phyloP scores from a whole-genome alignment of 92 coral and sea anemone genomes.

The Porites lobata region DNA sequence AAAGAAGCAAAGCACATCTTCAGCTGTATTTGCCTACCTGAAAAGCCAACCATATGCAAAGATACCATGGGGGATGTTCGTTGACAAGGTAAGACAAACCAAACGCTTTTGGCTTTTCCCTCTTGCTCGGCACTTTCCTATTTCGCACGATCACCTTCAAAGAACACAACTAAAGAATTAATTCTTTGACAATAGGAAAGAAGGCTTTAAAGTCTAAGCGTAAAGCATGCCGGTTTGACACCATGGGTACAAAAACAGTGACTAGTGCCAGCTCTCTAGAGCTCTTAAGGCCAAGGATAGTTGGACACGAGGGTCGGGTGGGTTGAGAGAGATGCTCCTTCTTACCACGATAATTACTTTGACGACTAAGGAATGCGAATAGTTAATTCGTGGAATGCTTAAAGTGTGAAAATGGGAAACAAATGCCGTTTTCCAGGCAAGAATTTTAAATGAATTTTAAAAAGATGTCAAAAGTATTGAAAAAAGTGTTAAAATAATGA shows the following conservation, averaged over 20 bases:
- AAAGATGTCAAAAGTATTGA: not conserved
- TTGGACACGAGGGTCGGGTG: not conserved
- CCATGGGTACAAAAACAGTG: conserved; percentile 1
- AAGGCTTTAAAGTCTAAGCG: conserved; percentile 7
- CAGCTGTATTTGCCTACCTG: not conserved
- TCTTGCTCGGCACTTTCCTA: not conserved
- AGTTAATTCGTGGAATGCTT: no score
- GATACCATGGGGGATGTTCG: no score
- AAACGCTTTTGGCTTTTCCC: not conserved
- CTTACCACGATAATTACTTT: not conserved
- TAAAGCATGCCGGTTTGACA: conserved; percentile 1
- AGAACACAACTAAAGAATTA: not conserved
- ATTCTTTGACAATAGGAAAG: not conserved
- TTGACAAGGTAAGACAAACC: no score
- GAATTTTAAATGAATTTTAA: not conserved
- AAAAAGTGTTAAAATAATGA: not conserved
- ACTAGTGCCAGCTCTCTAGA: not conserved
- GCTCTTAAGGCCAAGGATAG: not conserved
- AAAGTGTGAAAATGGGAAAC: no score
- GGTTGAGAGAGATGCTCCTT: not conserved
- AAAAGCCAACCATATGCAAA: not conserved
- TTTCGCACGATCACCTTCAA: not conserved
- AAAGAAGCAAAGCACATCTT: not conserved
- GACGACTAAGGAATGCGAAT: no score
- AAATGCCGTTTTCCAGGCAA: not conserved